Percentiles rank a stretch among this genome's conserved stretches.
Conservation (phyloP, 2,888 invertebrate species). For the Electrophaes corylata region DNA sequence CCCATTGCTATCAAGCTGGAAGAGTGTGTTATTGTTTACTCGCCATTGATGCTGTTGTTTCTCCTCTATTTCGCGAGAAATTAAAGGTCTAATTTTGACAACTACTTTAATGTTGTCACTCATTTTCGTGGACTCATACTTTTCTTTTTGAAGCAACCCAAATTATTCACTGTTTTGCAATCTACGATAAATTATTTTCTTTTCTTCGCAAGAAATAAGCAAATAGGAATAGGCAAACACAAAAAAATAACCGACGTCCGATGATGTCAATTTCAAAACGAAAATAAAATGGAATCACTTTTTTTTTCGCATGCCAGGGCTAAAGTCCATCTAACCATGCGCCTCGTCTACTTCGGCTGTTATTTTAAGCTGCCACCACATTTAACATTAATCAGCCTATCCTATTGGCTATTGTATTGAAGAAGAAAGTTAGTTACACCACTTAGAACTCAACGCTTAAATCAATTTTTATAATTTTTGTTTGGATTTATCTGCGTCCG, state of each 20-base stretch:
- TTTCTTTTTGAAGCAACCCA: conserved; percentile 9
- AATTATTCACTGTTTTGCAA: conserved; percentile 6
- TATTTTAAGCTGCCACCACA: no score
- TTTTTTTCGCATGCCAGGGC: no score
- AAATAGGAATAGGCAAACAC: conserved; percentile 36
- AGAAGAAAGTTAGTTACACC: no score
- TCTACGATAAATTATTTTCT: conserved; percentile 4
- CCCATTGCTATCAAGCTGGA: conserved; percentile 82
- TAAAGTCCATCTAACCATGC: no score
- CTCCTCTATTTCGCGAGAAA: conserved; percentile 86
- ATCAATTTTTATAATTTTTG: no score
- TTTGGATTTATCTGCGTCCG: no score
- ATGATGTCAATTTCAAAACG: conserved; percentile 51
- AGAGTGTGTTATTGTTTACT: conserved; percentile 84
- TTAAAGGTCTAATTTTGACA: conserved; percentile 88
- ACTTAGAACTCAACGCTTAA: no score
- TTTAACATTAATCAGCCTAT: no score
- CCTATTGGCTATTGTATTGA: no score
- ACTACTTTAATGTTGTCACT: conserved; percentile 90
- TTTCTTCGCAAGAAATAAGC: conserved; percentile 33
- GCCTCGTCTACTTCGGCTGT: no score
- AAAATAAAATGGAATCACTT: conserved; percentile 15
- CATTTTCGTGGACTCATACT: conserved; percentile 66
- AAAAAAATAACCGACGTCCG: conserved; percentile 64
- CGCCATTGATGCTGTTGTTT: conserved; percentile 85